A percentile compares a stretch with the other conserved stretches of the same genome.
Evolutionary conservation across 2,888 invertebrate genomes (phyloP).

Genomic region (Masnerella sp.): DNA sequence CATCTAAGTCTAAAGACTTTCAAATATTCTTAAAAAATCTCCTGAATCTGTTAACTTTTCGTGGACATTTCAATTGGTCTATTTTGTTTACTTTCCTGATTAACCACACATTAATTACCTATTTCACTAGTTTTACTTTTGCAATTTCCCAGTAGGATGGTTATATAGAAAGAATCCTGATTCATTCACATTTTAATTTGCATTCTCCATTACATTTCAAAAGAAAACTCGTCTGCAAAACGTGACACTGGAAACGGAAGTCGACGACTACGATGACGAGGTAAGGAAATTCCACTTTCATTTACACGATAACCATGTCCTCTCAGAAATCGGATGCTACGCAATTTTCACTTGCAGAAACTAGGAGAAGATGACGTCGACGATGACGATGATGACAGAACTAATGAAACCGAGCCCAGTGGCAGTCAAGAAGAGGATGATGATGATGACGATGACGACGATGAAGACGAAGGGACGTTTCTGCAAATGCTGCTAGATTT

Average conservation of each 20-base stretch:
- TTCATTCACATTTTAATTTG: too few species aligned
- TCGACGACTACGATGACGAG: conserved; percentile 56
- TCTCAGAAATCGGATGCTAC: too few species aligned
- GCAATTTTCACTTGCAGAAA: conserved; percentile 29
- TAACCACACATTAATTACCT: too few species aligned
- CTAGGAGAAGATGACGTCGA: conserved; percentile 32
- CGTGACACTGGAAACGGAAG: conserved; percentile 23
- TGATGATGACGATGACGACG: conserved; percentile 50
- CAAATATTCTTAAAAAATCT: too few species aligned
- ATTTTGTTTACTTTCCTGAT: too few species aligned
- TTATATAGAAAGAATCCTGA: conserved; percentile 4
- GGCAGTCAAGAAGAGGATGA: conserved; percentile 25
- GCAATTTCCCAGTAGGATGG: too few species aligned
- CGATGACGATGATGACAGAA: conserved; percentile 26
- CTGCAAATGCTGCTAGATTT: conserved; percentile 71
- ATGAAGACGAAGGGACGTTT: conserved; percentile 68
- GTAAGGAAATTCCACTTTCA: conserved; percentile 21
- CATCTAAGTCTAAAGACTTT: too few species aligned
- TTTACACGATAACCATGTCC: background rate
- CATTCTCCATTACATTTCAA: conserved; percentile 28
- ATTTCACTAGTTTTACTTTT: too few species aligned
- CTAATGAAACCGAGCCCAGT: conserved; percentile 20
- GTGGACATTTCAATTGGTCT: too few species aligned
- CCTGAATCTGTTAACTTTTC: too few species aligned
- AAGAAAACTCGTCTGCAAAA: conserved; percentile 49